Evolutionary conservation across 2,888 invertebrate genomes (phyloP), one percentile per base, ranked within the genome.

Genomic region (Crematogaster levior): DNA sequence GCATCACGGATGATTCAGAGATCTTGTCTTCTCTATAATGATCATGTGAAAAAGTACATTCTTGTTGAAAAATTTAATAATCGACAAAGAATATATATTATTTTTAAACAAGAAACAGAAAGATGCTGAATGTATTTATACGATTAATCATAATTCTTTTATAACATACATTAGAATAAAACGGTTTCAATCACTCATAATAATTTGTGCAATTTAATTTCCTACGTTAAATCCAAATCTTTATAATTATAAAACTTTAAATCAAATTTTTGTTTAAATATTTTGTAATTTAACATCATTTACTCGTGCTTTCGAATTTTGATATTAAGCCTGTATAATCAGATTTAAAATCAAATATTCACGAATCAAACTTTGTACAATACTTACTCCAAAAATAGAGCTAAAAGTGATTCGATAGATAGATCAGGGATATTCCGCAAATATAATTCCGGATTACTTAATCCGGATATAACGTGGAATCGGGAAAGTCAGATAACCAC

Each of bases 391-490:
- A 43, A 66, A 30, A 63, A 48, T 61, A 37, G 40, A 63, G 18
- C 1, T 21, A 53, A 27, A 21, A 18, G 27, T 30, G 12, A 5
- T 1, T 56, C 75, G 63, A 40, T 66, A 68, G 63, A 40, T 66
- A 68, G 30, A 68, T 68, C 27, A 34, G 3, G 18, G 51, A 53
- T 53, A 75, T 30, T 53, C 40, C 15, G 21, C 34, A 56, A 24
- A 24, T 66, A 46, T 30, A 68, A 21, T 56, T 68, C 34, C 7
- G 56, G 40, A 66, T 66, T 56, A 30, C 53, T 30, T 79, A 79
- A 79, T 79, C 56, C 43, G 77, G 43, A 56, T 79, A 58, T 79
- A 79, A 79, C 77, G 66, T 56, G 21, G 56, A 34, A 65, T 43
- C 65, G 30, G 68, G 9, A 3, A 65, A 66, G 43, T 21, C 56